A percentile compares a stretch with the other conserved stretches of the same genome.
phyloP scores from a whole-genome alignment of 2,797 vertebrate genomes.

The Serranus cabrilla region DNA sequence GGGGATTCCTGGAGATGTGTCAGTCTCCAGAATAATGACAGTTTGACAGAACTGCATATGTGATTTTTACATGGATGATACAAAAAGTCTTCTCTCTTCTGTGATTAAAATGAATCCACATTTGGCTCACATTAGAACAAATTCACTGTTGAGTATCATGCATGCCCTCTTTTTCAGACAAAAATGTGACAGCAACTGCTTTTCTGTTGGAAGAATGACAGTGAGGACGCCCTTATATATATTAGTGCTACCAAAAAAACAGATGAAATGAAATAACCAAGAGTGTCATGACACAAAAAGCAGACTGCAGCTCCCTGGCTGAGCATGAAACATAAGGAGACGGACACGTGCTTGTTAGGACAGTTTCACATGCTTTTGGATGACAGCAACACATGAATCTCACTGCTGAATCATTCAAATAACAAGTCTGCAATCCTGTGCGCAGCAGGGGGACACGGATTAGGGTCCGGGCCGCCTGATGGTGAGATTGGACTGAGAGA shows the following conservation, averaged over 20 bases:
- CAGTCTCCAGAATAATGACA: too few species aligned
- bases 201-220: background rate
- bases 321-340: constrained; percentile 23
- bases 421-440: constrained; percentile 24
- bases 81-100: too few species aligned
- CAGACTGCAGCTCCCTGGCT: background rate
- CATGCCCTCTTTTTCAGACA: background rate
- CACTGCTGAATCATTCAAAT: constrained; percentile 33
- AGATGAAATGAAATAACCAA: constrained; percentile 5
- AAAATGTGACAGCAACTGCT: background rate
- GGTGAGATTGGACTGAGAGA: background rate
- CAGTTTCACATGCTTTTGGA: constrained; percentile 22
- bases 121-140: background rate
- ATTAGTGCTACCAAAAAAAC: background rate
- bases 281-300: constrained; percentile 8
- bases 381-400: constrained; percentile 45
- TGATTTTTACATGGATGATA: too few species aligned
- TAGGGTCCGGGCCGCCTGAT: background rate
- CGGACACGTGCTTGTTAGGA: constrained; percentile 18
- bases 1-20: too few species aligned
- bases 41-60: too few species aligned
- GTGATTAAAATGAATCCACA: background rate
- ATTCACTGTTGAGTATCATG: background rate
- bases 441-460: constrained; percentile 32
- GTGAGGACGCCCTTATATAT: background rate